Base-by-base conservation (phyloP, 2,888 invertebrate genomes). In the Rotaria sp. region DNA sequence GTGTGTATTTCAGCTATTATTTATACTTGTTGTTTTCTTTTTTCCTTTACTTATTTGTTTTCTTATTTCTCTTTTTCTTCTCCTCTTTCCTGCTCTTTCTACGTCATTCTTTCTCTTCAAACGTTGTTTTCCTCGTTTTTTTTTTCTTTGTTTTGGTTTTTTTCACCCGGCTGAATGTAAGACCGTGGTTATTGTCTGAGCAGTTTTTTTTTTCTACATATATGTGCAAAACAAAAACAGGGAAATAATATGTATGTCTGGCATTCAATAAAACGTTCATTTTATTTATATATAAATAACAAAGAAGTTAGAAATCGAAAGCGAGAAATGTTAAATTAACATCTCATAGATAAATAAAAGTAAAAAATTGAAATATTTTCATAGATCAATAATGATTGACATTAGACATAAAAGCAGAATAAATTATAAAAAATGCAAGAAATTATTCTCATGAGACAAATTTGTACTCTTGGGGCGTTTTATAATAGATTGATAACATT, bases 1-100 rank as follows among this genome's bases (percentile, higher is more conserved):
- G 67, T 67, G 67, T 35, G 67, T 35, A 67, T 67, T 67, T 67
- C 67, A 67, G 30, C 67, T 67, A 67, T 67, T 67, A 67, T 67
- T 67, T 67, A 67, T 67, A 35, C 30, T 67, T 67, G 30, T 67
- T 67, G 67, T 67, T 67, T 55, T 26, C 26, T 55, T 26, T 55
- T 55, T 26, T 55, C 4, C 24, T 26, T 67, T 35, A 35, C 35
- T 67, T 67, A 30, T 67, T 67, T 67, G 67, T 67, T 15, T 35
- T 67, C 21, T 67, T 67, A 21, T 35, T 30, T 67, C 21, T 35
- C 52, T 52, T 0, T 21, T 52, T 52, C 52, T 52, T 52, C 35
- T 67, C 67, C 67, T 67, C 67, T 67, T 67, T 67, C 67, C 67
- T 30, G 18, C 30, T 67, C 67, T 67, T 67, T 67, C 67, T 67